Evolutionary conservation across 2,797 vertebrate species (phyloP), one percentile per base, ranked within the genome.

Genomic region (Euthynnus affinis): DNA sequence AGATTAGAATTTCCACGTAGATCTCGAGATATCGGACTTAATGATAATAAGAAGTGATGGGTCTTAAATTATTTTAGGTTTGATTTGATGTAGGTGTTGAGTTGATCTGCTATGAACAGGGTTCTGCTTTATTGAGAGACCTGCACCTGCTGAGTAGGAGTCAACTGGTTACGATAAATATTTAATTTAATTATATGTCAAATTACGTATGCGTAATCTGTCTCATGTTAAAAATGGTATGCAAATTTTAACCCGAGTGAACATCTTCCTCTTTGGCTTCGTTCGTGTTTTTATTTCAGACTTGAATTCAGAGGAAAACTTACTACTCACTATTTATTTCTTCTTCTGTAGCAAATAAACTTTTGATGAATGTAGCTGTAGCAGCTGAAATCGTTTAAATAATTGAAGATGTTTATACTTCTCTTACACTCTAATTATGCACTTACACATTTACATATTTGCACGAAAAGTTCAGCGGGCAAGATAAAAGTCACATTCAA

Each of bases 1-100:
- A 90, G 88, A 92, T 92, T 81, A 91, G 83, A 92, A 88, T 90
- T 84, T 90, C 81, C 80, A 83, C 65, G 14, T 82, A 88, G 92
- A 93, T 94, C 77, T 78, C 22, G 82, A 87, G 92, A 94, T 93
- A 91, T 82, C 66, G 56, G 71, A 69, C 70, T 64, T 86, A 76
- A 88, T 80, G 83, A 89, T 92, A 91, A 92, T 86, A 74, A 87
- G 82, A 92, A 81, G 75, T 91, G 88, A 91, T 86, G 69, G 83
- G 34, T 85, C 61, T 83, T 74, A 81, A 92, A 89, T 90, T 80
- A 87, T 74, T 85, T 82, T 68, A 12, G 58, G 57, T 77, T 88
- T 78, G 53, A 66, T 76, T 74, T 84, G 81, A 78, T 78, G 76
- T 57, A 76, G 78, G 75, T 87, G 87, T 74, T 87, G 72, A 81